These are phyloP conservation scores for Seriola aureovittata DNA, from an alignment of 2,113 vertebrate genomes.

Conservation along the genomic window DNA sequence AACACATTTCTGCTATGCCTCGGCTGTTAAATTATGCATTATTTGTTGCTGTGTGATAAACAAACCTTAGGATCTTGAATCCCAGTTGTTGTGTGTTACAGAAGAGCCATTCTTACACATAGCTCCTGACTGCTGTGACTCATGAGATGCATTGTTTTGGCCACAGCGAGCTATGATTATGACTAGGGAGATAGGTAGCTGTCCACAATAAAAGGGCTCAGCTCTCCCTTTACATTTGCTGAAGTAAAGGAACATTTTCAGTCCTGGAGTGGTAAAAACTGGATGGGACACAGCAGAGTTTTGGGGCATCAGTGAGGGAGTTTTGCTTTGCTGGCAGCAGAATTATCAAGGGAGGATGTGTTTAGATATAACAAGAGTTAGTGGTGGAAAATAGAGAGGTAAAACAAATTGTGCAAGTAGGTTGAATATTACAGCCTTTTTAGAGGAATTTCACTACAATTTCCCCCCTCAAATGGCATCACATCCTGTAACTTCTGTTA, in stretches of 20 bases:
- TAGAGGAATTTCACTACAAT: background rate
- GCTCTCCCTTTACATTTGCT: background rate
- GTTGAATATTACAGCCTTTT: background rate
- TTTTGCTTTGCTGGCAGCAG: background rate
- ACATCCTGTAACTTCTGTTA: background rate
- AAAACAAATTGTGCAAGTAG: background rate
- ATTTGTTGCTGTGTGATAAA: conserved; percentile 25
- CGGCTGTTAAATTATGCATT: conserved; percentile 31
- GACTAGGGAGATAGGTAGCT: background rate
- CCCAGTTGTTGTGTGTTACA: background rate
- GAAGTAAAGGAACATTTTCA: background rate
- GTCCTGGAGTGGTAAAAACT: background rate
- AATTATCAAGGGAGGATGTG: conserved; percentile 10
- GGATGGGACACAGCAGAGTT: background rate
- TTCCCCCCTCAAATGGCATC: background rate
- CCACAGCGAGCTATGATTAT: background rate
- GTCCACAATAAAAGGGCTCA: background rate
- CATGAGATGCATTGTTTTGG: conserved; percentile 25
- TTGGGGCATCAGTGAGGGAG: background rate
- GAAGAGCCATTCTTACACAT: background rate
- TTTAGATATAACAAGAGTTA: background rate
- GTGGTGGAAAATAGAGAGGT: background rate
- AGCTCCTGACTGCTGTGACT: conserved; percentile 26
- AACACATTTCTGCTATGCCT: background rate
- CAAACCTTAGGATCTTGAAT: background rate